These are phyloP conservation scores for Staurois parvus DNA, from an alignment of 2,797 vertebrate species.

Conservation along the genomic window DNA sequence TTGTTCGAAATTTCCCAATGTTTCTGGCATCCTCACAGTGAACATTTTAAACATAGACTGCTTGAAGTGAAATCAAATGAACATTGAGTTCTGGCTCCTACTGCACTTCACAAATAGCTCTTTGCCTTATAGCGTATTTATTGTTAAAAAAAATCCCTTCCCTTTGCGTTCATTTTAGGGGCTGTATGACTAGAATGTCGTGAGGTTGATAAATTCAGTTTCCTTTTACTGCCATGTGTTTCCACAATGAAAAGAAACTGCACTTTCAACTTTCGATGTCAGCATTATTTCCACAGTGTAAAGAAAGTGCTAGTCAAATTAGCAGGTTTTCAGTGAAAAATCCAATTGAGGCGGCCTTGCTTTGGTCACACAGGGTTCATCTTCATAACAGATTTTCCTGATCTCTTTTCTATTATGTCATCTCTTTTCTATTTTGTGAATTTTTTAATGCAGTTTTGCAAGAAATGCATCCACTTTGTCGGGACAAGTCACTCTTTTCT, in stretches of 20 bases:
- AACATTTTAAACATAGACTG: too few species aligned
- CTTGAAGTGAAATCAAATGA: too few species aligned
- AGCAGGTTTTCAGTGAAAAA: neutral
- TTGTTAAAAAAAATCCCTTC: too few species aligned
- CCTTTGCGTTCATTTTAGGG: neutral
- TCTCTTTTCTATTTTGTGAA: too few species aligned
- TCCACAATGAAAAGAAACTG: neutral
- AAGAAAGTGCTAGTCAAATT: neutral
- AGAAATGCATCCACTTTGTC: neutral
- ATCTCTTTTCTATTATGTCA: neutral
- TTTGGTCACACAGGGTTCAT: too few species aligned
- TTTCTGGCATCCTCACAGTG: too few species aligned
- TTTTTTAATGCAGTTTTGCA: too few species aligned
- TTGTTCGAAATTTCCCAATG: too few species aligned
- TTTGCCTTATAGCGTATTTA: too few species aligned
- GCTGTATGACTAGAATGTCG: neutral
- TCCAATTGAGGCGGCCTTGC: neutral
- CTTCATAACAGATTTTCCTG: neutral
- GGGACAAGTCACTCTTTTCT: neutral
- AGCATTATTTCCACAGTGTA: neutral
- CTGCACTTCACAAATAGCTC: too few species aligned
- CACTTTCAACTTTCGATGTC: neutral
- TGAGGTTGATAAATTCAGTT: neutral
- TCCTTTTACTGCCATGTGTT: neutral
- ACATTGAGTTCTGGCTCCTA: too few species aligned